These are phyloP conservation scores for Glaucomys volans DNA, from an alignment of 2,113 vertebrate species.

Conservation along the genomic window DNA sequence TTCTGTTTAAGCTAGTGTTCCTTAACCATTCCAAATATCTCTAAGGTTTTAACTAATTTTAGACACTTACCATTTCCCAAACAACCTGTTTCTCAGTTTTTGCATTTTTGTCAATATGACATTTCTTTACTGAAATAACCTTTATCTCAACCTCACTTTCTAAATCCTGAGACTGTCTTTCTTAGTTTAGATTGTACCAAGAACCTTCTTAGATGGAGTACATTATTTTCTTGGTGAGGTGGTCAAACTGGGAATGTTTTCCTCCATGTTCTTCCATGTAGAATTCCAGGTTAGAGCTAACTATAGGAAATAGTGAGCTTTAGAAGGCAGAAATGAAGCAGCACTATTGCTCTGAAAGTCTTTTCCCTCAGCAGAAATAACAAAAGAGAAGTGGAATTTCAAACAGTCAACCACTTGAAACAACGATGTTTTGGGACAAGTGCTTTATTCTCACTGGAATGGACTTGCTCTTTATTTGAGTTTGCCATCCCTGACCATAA, in stretches of 20 bases:
- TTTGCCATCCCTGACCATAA: not conserved
- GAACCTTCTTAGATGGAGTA: not conserved
- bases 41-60: not conserved
- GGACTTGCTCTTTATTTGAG: not conserved
- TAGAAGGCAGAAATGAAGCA: not conserved
- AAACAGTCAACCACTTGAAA: not conserved
- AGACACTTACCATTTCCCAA: not conserved
- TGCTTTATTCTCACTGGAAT: not conserved
- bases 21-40: not conserved
- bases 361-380: not conserved
- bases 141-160: not conserved
- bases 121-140: not conserved
- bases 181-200: not conserved
- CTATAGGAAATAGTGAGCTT: not conserved
- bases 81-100: not conserved
- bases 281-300: not conserved
- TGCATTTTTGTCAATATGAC: not conserved
- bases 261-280: not conserved
- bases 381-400: not conserved
- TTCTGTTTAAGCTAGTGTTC: not conserved
- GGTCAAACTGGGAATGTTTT: not conserved
- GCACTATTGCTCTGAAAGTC: not conserved
- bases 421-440: not conserved
- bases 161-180: not conserved
- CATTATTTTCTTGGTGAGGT: not conserved